Evolutionary conservation across 2,113 vertebrate genomes (phyloP).

Genomic region (Pygoscelis adeliae): DNA sequence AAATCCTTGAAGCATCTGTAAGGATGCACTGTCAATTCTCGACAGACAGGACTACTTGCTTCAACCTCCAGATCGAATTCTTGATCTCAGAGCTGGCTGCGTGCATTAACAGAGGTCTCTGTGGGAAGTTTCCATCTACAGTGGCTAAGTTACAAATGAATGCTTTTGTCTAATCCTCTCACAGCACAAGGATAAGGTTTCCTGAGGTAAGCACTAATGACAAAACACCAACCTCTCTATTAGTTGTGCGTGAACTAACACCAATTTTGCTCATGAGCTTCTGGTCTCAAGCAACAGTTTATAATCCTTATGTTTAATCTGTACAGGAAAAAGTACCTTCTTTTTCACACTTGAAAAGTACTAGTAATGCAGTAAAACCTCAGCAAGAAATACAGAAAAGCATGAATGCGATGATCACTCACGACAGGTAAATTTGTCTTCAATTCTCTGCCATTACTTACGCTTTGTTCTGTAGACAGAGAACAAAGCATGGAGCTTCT

Average conservation of each 20-base stretch:
- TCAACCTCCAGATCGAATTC: background rate
- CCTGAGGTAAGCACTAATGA: background rate
- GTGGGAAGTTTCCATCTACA: background rate
- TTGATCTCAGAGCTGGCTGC: background rate
- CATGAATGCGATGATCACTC: background rate
- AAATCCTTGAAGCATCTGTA: background rate
- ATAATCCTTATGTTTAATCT: background rate
- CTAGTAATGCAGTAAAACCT: background rate
- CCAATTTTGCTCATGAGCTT: background rate
- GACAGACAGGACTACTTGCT: background rate
- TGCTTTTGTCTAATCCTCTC: background rate
- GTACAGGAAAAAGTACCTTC: background rate
- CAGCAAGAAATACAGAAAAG: background rate
- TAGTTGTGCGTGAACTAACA: background rate
- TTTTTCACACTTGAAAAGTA: background rate
- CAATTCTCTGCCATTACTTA: background rate
- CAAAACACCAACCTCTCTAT: background rate
- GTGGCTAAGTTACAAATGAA: background rate
- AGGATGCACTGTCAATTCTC: background rate
- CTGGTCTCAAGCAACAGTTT: background rate
- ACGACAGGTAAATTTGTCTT: background rate
- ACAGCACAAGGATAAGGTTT: background rate
- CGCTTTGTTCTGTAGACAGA: background rate
- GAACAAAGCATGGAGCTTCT: background rate
- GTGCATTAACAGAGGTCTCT: background rate